Evolutionary conservation across 2,113 vertebrate species (phyloP), one percentile per base, ranked within the genome.

Genomic region (Morone saxatilis): DNA sequence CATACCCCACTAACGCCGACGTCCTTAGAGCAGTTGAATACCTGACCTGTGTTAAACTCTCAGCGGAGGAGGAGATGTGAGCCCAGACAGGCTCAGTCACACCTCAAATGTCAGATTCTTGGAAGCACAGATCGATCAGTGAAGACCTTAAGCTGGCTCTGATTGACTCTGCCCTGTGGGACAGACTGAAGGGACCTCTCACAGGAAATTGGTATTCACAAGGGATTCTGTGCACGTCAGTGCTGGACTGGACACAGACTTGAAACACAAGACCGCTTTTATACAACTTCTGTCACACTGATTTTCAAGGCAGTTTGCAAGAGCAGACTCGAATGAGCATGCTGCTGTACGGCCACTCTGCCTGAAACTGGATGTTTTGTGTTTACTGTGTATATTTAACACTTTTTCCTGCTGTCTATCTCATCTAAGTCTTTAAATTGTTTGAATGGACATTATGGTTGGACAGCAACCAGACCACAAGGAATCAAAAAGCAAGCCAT

Each of bases 171-270:
- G 76, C 72, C 88, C 82, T 71, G 67, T 83, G 88, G 90, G 76
- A 87, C 59, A 60, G 53, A 71, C 63, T 56, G 50, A 69, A 74
- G 40, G 25, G 65, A 71, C 76, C 80, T 88, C 80, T 84, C 59
- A 87, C 84, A 78, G 88, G 90, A 93, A 91, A 90, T 90, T 69
- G 57, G 78, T 73, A 84, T 83, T 85, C 89, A 82, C 74, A 14
- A 84, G 53, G 80, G 89, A 82, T 81, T 16, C 54, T 79, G 63
- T 70, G 80, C 59, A 78, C n/a, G 47, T 88, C 80, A 85, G 72
- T 1, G 25, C 59, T 75, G 51, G 78, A 73, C 57, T 74, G 71
- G 73, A 89, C 72, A 74, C 73, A 62, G 63, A 54, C 66, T 51
- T 80, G 67, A 86, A 83, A 57, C 84, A 54, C 70, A 41, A 74